Evolutionary conservation across 2,888 invertebrate genomes (phyloP).

Genomic region (Rotaria magnacalcarata): DNA sequence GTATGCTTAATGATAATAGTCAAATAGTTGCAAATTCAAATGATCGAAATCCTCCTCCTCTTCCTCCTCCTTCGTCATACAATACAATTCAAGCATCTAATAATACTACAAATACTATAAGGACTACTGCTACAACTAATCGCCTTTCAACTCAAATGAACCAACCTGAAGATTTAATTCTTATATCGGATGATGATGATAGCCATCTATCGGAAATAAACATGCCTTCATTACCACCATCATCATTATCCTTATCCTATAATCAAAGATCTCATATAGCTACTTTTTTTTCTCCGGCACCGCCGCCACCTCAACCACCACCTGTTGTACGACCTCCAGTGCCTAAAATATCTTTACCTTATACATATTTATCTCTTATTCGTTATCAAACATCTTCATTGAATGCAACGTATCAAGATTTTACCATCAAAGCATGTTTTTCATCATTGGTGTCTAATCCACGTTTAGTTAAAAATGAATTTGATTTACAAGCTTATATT

Average conservation of each 20-base stretch:
- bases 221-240: background rate
- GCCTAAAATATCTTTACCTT: background rate
- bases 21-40: background rate
- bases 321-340: background rate
- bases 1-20: background rate
- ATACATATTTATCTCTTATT: slow-evolving; percentile 24
- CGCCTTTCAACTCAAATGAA: background rate
- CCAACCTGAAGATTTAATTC: background rate
- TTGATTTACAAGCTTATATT: background rate
- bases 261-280: background rate
- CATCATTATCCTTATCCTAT: background rate
- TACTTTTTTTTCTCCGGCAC: background rate
- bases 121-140: background rate
- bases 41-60: background rate
- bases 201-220: background rate
- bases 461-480: background rate
- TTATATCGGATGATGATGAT: background rate
- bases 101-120: background rate
- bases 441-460: background rate
- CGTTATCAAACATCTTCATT: background rate
- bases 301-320: background rate
- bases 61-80: background rate
- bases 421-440: background rate
- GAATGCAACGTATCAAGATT: background rate
- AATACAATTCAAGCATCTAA: background rate